Evolutionary conservation across 2,888 invertebrate genomes (phyloP).

Genomic region (Epirrita christyi): DNA sequence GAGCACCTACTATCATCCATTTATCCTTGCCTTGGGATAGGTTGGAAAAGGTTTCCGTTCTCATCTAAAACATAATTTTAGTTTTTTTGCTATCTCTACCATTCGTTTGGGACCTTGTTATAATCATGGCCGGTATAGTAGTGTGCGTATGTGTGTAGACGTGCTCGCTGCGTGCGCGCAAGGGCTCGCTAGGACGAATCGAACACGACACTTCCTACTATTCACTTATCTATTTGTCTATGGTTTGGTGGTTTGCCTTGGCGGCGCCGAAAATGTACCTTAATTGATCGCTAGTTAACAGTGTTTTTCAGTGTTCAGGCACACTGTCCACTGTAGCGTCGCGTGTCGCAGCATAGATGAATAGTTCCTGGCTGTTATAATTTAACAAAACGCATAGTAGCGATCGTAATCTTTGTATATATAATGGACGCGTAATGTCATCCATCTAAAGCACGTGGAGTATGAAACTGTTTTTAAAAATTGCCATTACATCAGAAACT

Average conservation of each 20-base stretch:
- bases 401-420: too few relatives aligned
- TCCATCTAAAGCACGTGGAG: background rate
- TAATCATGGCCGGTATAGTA: constrained; percentile 68
- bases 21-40: too few relatives aligned
- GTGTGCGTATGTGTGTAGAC: constrained; percentile 38
- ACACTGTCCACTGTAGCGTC: background rate
- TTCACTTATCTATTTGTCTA: constrained; percentile 65
- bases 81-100: constrained; percentile 61
- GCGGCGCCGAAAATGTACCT: constrained; percentile 52
- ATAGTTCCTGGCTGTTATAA: too few relatives aligned
- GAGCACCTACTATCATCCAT: too few relatives aligned
- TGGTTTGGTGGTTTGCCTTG: constrained; percentile 70
- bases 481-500: too few relatives aligned
- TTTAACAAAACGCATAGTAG: too few relatives aligned
- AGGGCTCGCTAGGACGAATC: constrained; percentile 75
- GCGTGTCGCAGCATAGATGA: background rate
- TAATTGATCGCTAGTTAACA: constrained; percentile 32
- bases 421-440: background rate
- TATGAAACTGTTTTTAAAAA: too few relatives aligned
- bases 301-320: background rate
- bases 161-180: constrained; percentile 46
- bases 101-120: constrained; percentile 69
- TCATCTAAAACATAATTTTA: too few relatives aligned
- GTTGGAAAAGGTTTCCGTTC: too few relatives aligned
- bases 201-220: constrained; percentile 73